These are phyloP conservation scores for Actinia tenebrosa DNA, from an alignment of 64 coral and sea anemone genomes.

Conservation along the genomic window DNA sequence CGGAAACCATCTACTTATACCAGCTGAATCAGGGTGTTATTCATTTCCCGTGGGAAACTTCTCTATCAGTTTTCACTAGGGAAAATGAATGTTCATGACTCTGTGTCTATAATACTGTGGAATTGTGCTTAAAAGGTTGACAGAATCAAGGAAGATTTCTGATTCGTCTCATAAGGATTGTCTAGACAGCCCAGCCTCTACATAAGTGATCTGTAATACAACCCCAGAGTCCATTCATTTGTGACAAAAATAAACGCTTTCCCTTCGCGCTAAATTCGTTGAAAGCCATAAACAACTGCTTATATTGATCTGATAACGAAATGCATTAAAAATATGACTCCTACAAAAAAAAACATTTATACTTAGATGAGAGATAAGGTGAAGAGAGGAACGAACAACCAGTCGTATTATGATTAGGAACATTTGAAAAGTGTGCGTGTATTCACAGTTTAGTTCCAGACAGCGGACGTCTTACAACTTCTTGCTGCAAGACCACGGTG, in stretches of 20 bases:
- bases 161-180: background rate
- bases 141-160: background rate
- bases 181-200: background rate
- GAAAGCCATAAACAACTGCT: background rate
- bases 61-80: background rate
- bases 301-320: slow-evolving; percentile 8
- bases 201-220: background rate
- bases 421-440: background rate
- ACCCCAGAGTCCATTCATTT: background rate
- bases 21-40: background rate
- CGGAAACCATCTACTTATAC: background rate
- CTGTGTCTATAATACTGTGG: background rate
- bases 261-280: background rate
- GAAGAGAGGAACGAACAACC: background rate
- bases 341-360: background rate
- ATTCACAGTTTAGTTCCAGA: background rate
- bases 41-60: background rate
- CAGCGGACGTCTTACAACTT: background rate
- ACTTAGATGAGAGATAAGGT: slow-evolving; percentile 4
- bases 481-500: background rate
- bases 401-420: background rate
- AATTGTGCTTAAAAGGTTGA: background rate
- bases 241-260: background rate
- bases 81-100: background rate
- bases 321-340: background rate